phyloP scores from a whole-genome alignment of 1,140 invertebrate species.

The Belonocnema kinseyi region DNA sequence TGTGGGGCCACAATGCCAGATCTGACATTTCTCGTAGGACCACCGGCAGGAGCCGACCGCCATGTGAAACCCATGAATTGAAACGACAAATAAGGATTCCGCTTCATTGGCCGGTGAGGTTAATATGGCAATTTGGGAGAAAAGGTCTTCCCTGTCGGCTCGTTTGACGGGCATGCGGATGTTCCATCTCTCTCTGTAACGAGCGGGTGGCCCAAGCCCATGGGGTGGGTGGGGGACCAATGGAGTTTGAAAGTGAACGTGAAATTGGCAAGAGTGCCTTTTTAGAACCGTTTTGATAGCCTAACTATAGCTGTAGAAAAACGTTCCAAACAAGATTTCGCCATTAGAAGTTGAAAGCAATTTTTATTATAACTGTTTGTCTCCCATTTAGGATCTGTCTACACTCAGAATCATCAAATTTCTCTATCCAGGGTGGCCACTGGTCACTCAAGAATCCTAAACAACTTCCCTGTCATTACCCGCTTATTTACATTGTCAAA shows the following conservation, averaged over 20 bases:
- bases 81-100: conserved; percentile 34
- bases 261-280: conserved; percentile 29
- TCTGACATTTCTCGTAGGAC: background rate
- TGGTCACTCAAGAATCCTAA: no score
- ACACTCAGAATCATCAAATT: conserved; percentile 11
- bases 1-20: background rate
- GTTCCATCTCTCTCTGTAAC: conserved; percentile 48
- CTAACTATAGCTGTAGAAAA: conserved; percentile 12
- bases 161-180: conserved; percentile 47
- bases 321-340: conserved; percentile 21
- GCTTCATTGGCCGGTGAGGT: conserved; percentile 35
- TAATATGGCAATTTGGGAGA: conserved; percentile 39
- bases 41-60: conserved; percentile 10
- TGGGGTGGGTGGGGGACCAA: conserved; percentile 17
- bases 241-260: conserved; percentile 27
- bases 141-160: conserved; percentile 37
- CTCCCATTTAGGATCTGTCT: conserved; percentile 50
- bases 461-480: no score
- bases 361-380: background rate
- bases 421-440: no score
- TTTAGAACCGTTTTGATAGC: conserved; percentile 23
- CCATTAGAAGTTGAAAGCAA: conserved; percentile 9
- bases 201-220: conserved; percentile 39
- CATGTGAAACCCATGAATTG: conserved; percentile 27
- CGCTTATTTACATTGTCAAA: no score